Evolutionary conservation across 2,888 invertebrate species (phyloP).

Genomic region (Caenorhabditis sinica): DNA sequence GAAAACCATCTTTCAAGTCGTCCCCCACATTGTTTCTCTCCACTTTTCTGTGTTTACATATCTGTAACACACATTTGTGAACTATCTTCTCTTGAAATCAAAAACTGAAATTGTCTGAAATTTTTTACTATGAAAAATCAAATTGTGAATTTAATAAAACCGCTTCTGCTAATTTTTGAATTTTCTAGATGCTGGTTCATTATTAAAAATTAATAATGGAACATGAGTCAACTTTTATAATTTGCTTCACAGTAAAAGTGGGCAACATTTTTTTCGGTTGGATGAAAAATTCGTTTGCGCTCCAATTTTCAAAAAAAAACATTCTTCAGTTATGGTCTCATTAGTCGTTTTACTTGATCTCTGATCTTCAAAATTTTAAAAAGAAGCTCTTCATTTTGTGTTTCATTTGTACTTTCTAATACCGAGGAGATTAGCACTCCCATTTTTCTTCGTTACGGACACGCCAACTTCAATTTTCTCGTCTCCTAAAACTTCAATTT

Average conservation of each 20-base stretch:
- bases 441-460: too few relatives aligned
- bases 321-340: too few relatives aligned
- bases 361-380: neutral
- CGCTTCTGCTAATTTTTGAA: neutral
- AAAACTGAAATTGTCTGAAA: neutral
- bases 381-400: constrained; percentile 15
- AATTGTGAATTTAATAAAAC: neutral
- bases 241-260: too few relatives aligned
- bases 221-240: too few relatives aligned
- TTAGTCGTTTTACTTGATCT: neutral
- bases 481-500: neutral
- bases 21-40: neutral
- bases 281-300: too few relatives aligned
- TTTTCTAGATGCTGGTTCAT: neutral
- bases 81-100: constrained; percentile 12
- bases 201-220: too few relatives aligned
- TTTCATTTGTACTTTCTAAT: too few relatives aligned
- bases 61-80: constrained; percentile 43
- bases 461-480: too few relatives aligned
- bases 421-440: too few relatives aligned
- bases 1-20: neutral
- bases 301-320: too few relatives aligned
- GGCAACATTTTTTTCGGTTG: too few relatives aligned
- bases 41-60: constrained; percentile 41
- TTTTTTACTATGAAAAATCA: neutral